phyloP scores from a whole-genome alignment of 2,113 vertebrate species.

The Callithrix jacchus region DNA sequence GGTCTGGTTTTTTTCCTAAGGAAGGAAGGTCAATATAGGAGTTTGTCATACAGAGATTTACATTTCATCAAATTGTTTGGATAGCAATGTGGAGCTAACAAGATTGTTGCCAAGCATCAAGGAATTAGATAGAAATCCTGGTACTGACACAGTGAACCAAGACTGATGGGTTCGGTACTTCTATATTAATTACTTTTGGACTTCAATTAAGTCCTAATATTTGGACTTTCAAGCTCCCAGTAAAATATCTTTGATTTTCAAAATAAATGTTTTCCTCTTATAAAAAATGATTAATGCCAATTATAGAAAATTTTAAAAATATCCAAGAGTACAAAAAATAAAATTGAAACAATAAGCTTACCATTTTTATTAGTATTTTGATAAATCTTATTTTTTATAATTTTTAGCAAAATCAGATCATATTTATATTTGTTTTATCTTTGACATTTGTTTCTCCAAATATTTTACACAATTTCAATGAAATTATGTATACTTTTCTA shows the following conservation, averaged over 20 bases:
- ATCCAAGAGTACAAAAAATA: not conserved
- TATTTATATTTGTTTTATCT: not conserved
- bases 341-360: not conserved
- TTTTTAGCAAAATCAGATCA: not conserved
- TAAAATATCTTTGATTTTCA: not conserved
- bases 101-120: not conserved
- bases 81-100: not conserved
- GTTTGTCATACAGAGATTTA: not conserved
- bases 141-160: not conserved
- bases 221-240: not conserved
- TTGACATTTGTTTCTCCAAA: not conserved
- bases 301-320: constrained; percentile 12
- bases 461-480: not conserved
- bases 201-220: not conserved
- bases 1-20: not conserved
- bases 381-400: not conserved
- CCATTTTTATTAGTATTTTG: not conserved
- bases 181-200: not conserved
- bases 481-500: not conserved
- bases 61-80: not conserved
- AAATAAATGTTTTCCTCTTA: not conserved
- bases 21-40: not conserved
- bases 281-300: not conserved
- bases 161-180: not conserved
- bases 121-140: not conserved